phyloP scores from a whole-genome alignment of 2,797 vertebrate genomes.

The Limnodromus scolopaceus region DNA sequence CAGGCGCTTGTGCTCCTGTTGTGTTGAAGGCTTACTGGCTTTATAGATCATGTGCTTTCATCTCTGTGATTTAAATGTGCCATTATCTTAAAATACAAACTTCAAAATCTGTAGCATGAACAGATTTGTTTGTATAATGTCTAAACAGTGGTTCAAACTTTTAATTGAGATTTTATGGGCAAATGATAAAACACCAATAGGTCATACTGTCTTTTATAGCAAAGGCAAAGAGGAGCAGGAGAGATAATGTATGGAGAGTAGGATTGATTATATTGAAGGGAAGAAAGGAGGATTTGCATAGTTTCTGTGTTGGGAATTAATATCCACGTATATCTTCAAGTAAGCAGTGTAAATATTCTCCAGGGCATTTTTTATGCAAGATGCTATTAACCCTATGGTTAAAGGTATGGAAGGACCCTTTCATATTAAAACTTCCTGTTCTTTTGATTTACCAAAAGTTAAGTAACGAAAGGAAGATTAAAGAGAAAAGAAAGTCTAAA shows the following conservation, averaged over 20 bases:
- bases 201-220: not conserved
- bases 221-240: not conserved
- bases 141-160: not conserved
- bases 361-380: not conserved
- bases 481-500: constrained; percentile 50
- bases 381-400: not conserved
- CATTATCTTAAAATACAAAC: not conserved
- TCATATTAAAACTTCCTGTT: constrained; percentile 50
- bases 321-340: not conserved
- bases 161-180: not conserved
- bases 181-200: not conserved
- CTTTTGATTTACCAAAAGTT: constrained; percentile 48
- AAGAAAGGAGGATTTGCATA: constrained; percentile 19
- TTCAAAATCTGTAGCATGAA: not conserved
- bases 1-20: not conserved
- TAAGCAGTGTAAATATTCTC: constrained; percentile 22
- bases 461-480: constrained; percentile 56
- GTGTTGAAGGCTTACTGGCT: not conserved
- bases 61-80: not conserved
- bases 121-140: not conserved
- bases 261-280: not conserved
- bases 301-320: not conserved
- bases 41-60: not conserved
- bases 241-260: not conserved
- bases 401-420: constrained; percentile 48